Base-by-base conservation (phyloP, 2,888 invertebrate genomes). In the Mythimna loreyi region DNA sequence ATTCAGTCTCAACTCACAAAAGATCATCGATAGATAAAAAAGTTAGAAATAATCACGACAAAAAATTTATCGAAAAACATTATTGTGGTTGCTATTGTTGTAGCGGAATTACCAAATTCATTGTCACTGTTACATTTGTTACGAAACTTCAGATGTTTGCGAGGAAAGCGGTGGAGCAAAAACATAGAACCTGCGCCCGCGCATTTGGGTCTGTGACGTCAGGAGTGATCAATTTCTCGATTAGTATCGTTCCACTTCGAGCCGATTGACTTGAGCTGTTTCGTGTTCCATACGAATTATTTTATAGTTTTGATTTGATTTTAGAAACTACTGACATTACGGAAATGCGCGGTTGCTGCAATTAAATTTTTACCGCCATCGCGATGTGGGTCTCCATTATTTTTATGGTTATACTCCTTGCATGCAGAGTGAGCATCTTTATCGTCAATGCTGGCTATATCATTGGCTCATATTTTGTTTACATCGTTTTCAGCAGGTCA, bases 131-230 rank as follows among this genome's bases (percentile, higher is more conserved):
- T 88, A 89, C 86, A 78, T 75, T 80, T 86, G 85, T 91, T 90
- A 89, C 86, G 87, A 85, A 89, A 91, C 85, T 61, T 47, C 72
- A 70, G 85, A 85, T 82, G 72, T 84, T 84, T 84, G 83, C 71
- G 78, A 86, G 86, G 90, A 91, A 91, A 91, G 91, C 85, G 87
- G 85, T 89, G 81, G 75, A 72, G 69, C 78, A 79, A 81, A 89
- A 84, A 85, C 83, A 78, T 58, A 57, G 60, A 57, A 72, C 59
- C 59, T 60, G 52, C 55, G 72, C 50, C 63, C 13, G 72, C 70
- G 59, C 72, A 57, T 67, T 69, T 72, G 80, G 68, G 61, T 67
- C 75, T 64, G 81, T 85, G 83, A 87, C 88, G 86, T 85, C 84
- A 86, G 75, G 77, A 81, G 74, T 68, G 82, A 78, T 82, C 85